Evolutionary conservation across 2,888 invertebrate species (phyloP).

Genomic region (Lasiommata megera): DNA sequence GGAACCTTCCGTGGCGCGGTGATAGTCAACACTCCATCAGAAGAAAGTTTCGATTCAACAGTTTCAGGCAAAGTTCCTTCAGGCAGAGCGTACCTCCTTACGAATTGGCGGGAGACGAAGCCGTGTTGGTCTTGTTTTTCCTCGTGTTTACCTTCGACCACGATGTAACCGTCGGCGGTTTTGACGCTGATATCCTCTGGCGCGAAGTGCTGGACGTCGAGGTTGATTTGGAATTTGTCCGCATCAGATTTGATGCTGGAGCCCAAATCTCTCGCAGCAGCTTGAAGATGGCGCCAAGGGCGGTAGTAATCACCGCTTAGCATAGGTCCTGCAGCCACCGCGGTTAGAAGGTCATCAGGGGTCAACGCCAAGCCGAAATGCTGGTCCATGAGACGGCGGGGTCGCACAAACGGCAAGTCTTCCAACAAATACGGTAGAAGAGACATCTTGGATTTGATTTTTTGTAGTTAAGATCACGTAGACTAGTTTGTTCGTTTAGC

Average conservation of each 20-base stretch:
- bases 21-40: conserved; percentile 87
- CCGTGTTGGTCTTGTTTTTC: conserved; percentile 89
- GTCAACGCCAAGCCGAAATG: conserved; percentile 76
- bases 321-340: conserved; percentile 44
- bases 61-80: conserved; percentile 85
- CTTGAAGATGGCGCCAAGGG: conserved; percentile 67
- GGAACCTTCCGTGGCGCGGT: conserved; percentile 80
- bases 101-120: conserved; percentile 87
- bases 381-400: conserved; percentile 71
- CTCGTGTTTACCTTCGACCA: conserved; percentile 89
- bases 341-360: conserved; percentile 66
- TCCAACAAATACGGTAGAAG: conserved; percentile 52
- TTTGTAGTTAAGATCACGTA: not conserved
- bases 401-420: conserved; percentile 41
- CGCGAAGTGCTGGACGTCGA: conserved; percentile 88
- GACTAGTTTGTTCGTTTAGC: conserved; percentile 16
- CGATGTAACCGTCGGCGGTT: conserved; percentile 84
- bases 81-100: conserved; percentile 87
- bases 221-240: conserved; percentile 76
- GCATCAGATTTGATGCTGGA: conserved; percentile 75
- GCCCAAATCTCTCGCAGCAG: conserved; percentile 72
- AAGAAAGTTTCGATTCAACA: conserved; percentile 86
- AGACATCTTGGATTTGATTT: conserved; percentile 45
- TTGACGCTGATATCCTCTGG: conserved; percentile 89
- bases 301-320: conserved; percentile 60